Evolutionary conservation across 2,797 vertebrate species (phyloP), one percentile per base, ranked within the genome.

Genomic region (Alauda arvensis): DNA sequence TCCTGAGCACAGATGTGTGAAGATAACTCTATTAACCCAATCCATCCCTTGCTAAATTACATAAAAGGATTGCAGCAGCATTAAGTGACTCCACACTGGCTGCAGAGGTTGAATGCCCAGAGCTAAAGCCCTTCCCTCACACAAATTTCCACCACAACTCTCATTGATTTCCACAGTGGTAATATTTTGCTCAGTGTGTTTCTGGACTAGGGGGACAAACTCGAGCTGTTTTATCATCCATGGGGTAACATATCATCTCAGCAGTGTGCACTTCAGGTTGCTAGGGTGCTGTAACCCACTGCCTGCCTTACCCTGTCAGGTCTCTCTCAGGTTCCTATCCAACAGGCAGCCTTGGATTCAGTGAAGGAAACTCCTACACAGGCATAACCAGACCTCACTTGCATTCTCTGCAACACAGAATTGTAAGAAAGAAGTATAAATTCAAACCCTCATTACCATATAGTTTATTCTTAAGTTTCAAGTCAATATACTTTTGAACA

Each of bases 211-310:
- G 11, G 24, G 13, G 2, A 5, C 23, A 3, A 37, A 5, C 5
- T 8, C 2, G 1, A 25, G 11, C 10, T 25, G 18, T 29, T 79
- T 67, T 17, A 60, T 18, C 12, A 56, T 1, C 1, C 9, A 24
- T 3, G 16, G 39, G 26, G 12, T 31, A 79, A 68, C 0, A 0
- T 5, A 34, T 12, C 6, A 46, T 8, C 57, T 21, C 5, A 71
- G 31, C 26, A 71, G 25, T 2, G 61, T 1, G 21, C 33, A 14
- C 13, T 56, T 33, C n/a, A 60, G 33, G 34, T 33, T 68, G 53
- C 34, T 20, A 15, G 12, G 21, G 40, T n/a, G 34, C 61, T n/a
- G 10, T 14, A 77, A 61, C 28, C 28, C 59, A 48, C 80, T 33
- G n/a, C 63, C 68, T 82, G 20, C 24, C 33, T 37, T 29, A 48